phyloP scores from a whole-genome alignment of 2,888 invertebrate species.

The Girardia tigrina region DNA sequence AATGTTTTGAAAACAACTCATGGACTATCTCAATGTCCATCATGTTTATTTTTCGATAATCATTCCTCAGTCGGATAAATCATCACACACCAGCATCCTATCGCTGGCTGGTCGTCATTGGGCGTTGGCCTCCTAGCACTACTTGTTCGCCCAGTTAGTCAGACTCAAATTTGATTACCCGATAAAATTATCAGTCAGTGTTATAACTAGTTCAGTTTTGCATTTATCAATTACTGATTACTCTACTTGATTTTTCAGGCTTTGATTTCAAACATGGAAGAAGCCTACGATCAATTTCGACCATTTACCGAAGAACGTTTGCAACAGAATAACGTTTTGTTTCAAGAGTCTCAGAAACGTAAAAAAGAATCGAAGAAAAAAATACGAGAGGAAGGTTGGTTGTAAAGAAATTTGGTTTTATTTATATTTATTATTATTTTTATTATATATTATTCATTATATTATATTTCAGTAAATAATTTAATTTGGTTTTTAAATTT shows the following conservation, averaged over 20 bases:
- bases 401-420: too few species aligned
- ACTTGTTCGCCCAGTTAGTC: background rate
- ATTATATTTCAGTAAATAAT: too few species aligned
- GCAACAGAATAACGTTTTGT: background rate
- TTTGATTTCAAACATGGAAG: conserved; percentile 1
- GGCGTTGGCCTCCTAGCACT: background rate
- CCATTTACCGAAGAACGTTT: background rate
- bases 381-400: background rate
- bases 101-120: background rate
- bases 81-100: conserved; percentile 4
- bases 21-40: background rate
- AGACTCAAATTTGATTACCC: conserved; percentile 23
- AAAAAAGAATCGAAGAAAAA: conserved; percentile 18
- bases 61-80: background rate
- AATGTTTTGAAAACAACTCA: background rate
- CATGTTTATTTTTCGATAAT: conserved; percentile 18
- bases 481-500: too few species aligned
- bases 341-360: background rate
- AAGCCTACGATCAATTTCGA: background rate
- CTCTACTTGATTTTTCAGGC: background rate
- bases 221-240: conserved; percentile 12
- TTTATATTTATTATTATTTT: too few species aligned
- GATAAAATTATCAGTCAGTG: conserved; percentile 4
- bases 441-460: too few species aligned
- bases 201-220: background rate